phyloP scores from a whole-genome alignment of 2,888 invertebrate genomes.

The Panzeria rudis region DNA sequence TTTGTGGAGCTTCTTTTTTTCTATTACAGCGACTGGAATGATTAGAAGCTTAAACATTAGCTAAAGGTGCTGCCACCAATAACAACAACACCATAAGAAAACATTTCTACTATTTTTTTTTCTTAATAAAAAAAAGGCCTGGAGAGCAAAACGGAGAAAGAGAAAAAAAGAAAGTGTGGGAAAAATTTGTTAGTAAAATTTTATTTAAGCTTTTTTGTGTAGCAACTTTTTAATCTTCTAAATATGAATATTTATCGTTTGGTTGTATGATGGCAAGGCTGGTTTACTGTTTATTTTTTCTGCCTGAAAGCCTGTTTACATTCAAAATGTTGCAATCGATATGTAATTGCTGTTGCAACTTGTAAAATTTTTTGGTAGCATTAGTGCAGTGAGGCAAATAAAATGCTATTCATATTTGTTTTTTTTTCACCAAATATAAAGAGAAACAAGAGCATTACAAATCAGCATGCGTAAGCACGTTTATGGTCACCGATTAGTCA shows the following conservation, averaged over 20 bases:
- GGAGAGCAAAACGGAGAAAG: background rate
- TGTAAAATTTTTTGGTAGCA: conserved; percentile 46
- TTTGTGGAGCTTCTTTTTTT: background rate
- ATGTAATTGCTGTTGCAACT: conserved; percentile 54
- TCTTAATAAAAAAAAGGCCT: conserved; percentile 12
- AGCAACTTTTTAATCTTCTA: conserved; percentile 66
- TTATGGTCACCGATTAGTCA: conserved; percentile 75
- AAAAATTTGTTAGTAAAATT: conserved; percentile 72
- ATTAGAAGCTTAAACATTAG: conserved; percentile 59
- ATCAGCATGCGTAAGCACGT: conserved; percentile 75
- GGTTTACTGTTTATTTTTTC: background rate
- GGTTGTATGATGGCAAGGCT: background rate
- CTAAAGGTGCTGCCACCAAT: conserved; percentile 24
- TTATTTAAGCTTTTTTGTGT: conserved; percentile 27
- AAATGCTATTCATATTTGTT: conserved; percentile 18
- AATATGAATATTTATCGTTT: conserved; percentile 61
- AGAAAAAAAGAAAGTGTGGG: conserved; percentile 71
- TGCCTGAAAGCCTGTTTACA: conserved; percentile 27
- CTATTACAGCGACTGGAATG: conserved; percentile 52
- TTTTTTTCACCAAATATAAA: conserved; percentile 13
- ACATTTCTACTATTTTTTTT: conserved; percentile 17
- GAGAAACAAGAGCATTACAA: conserved; percentile 73
- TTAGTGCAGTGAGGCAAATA: background rate
- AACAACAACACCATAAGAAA: conserved; percentile 19
- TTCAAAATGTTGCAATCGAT: conserved; percentile 62